A percentile compares a stretch with the other conserved stretches of the same genome.
phyloP scores from a whole-genome alignment of 2,888 invertebrate species.

The Parascotia fuliginaria region DNA sequence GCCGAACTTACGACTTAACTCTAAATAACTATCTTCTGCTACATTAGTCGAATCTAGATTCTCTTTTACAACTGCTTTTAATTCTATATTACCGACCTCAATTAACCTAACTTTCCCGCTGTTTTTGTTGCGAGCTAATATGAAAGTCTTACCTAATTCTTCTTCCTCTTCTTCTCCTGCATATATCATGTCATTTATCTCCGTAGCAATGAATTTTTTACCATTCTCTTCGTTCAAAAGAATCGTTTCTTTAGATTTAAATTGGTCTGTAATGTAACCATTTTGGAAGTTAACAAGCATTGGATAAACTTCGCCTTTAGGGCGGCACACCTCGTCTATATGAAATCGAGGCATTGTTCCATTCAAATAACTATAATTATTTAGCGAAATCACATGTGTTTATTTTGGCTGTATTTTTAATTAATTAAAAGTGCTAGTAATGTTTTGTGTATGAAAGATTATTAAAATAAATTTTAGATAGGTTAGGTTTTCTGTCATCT shows the following conservation, averaged over 20 bases:
- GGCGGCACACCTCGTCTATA: conserved; percentile 61
- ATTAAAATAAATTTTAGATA: no score
- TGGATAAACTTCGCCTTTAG: conserved; percentile 55
- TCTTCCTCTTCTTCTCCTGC: conserved; percentile 63
- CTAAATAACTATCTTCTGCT: conserved; percentile 62
- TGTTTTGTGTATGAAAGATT: no score
- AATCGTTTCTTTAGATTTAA: conserved; percentile 52
- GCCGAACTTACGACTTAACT: conserved; percentile 87
- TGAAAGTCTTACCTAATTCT: conserved; percentile 58
- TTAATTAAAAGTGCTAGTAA: no score
- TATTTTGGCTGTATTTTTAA: no score
- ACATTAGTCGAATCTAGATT: conserved; percentile 44
- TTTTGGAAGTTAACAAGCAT: conserved; percentile 70
- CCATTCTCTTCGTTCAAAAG: conserved; percentile 51
- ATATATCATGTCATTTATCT: conserved; percentile 61
- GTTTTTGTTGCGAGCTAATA: conserved; percentile 61
- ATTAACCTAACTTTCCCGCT: conserved; percentile 72
- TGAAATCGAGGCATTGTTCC: conserved; percentile 51
- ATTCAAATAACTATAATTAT: conserved; percentile 2
- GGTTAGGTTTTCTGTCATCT: no score
- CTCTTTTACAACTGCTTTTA: conserved; percentile 58
- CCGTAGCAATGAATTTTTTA: conserved; percentile 51
- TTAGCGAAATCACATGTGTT: conserved; percentile 12
- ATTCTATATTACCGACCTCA: conserved; percentile 58
- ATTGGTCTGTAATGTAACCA: conserved; percentile 64